Percentiles rank a stretch among this genome's conserved stretches.
phyloP scores from a whole-genome alignment of 2,797 vertebrate genomes.

The Eulemur mongoz region DNA sequence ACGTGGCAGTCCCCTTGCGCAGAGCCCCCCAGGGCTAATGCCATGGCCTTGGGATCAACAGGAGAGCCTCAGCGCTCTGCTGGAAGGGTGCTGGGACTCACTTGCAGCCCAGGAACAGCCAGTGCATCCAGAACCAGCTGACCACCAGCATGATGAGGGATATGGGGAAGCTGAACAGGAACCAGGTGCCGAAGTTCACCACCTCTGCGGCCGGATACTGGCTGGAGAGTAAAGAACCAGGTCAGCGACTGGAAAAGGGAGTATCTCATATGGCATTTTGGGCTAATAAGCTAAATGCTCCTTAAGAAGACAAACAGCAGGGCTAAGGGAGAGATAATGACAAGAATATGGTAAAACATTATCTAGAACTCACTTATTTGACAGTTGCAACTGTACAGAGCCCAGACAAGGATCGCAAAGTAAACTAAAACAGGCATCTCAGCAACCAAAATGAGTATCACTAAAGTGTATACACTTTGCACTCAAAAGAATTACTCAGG shows the following conservation, averaged over 20 bases:
- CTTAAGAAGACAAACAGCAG: background rate
- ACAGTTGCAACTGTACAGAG: background rate
- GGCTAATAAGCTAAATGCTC: background rate
- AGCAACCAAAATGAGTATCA: background rate
- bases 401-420: background rate
- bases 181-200: slow-evolving; percentile 99
- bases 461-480: background rate
- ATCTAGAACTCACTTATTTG: background rate
- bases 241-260: background rate
- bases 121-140: slow-evolving; percentile 99
- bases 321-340: background rate
- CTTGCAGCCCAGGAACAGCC: slow-evolving; percentile 98
- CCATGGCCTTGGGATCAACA: background rate
- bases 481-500: background rate
- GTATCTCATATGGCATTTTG: background rate
- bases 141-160: slow-evolving; percentile 96
- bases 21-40: background rate
- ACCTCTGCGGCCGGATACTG: slow-evolving; percentile 96
- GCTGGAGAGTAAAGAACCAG: slow-evolving; percentile 82
- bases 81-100: slow-evolving; percentile 83
- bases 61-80: background rate
- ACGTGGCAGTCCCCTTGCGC: rapidly evolving
- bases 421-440: background rate
- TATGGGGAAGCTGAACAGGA: slow-evolving; percentile 98
- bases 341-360: background rate